Conservation (phyloP, 1,140 invertebrate species). For the Nebria ingens region DNA sequence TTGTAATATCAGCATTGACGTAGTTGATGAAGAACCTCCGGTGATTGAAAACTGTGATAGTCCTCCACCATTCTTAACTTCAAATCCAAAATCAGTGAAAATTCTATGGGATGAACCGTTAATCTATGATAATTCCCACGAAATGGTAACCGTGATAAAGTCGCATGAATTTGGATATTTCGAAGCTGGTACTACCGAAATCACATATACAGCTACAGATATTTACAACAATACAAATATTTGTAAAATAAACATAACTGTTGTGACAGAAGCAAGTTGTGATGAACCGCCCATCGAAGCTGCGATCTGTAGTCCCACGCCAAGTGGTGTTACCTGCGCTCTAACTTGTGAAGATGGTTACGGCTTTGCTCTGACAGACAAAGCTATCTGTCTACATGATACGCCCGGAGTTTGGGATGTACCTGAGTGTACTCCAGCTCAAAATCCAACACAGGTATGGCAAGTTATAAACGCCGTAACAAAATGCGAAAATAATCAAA, state of each 20-base stretch:
- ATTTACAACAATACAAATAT: slow-evolving; percentile 45
- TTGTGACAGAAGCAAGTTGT: slow-evolving; percentile 48
- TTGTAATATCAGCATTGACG: slow-evolving; percentile 42
- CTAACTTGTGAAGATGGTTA: slow-evolving; percentile 51
- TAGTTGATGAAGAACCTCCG: slow-evolving; percentile 50
- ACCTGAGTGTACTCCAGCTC: slow-evolving; percentile 24
- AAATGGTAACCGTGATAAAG: slow-evolving; percentile 23
- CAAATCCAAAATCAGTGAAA: slow-evolving; percentile 31
- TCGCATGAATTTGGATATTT: slow-evolving; percentile 42
- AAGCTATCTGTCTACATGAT: neutral
- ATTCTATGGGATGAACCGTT: slow-evolving; percentile 54
- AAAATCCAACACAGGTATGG: slow-evolving; percentile 23
- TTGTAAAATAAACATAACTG: slow-evolving; percentile 49
- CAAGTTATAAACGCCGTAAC: slow-evolving; percentile 22
- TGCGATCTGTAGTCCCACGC: neutral
- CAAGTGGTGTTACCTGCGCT: slow-evolving; percentile 37
- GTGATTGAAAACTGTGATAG: slow-evolving; percentile 50
- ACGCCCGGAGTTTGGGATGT: neutral
- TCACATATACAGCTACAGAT: slow-evolving; percentile 50
- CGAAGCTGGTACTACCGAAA: slow-evolving; percentile 43
- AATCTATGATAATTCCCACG: slow-evolving; percentile 57
- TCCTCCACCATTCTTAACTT: slow-evolving; percentile 42
- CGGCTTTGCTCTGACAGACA: slow-evolving; percentile 26
- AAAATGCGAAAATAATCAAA: slow-evolving; percentile 25
- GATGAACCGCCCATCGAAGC: slow-evolving; percentile 33